Evolutionary conservation across 2,113 vertebrate species (phyloP).

Genomic region (Cyprinodon variegatus): DNA sequence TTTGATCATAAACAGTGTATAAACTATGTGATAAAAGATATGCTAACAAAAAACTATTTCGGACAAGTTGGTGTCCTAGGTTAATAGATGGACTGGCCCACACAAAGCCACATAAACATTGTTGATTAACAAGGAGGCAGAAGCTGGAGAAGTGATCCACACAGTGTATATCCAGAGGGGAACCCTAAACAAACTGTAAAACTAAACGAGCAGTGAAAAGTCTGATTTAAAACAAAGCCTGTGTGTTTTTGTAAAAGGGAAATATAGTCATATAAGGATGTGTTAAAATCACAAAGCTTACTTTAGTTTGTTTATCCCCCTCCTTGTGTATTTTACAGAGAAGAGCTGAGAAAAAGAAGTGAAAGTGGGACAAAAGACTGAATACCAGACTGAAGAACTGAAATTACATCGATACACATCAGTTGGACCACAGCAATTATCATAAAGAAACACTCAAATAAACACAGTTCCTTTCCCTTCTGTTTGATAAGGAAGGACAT

Average conservation of each 20-base stretch:
- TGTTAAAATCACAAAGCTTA: background rate
- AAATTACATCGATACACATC: background rate
- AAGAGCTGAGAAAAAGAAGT: slow-evolving; percentile 28
- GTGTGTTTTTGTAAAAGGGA: slow-evolving; percentile 3
- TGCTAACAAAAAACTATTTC: background rate
- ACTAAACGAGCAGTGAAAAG: background rate
- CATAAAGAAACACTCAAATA: no score
- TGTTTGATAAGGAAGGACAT: no score
- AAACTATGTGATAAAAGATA: slow-evolving; percentile 1
- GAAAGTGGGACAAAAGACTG: slow-evolving; percentile 28
- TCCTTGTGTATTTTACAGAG: slow-evolving; percentile 14
- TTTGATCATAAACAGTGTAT: background rate
- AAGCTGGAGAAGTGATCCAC: background rate
- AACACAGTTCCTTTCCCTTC: no score
- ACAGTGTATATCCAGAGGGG: background rate
- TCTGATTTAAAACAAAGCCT: slow-evolving; percentile 1
- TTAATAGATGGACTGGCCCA: background rate
- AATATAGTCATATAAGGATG: background rate
- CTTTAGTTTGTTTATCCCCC: background rate
- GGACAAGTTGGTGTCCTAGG: background rate
- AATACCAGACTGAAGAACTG: slow-evolving; percentile 11
- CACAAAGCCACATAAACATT: background rate
- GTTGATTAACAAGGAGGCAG: background rate
- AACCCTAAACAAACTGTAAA: slow-evolving; percentile 14
- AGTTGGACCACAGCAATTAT: background rate